These are phyloP conservation scores for Sylvicapra grimmia DNA, from an alignment of 2,113 vertebrate genomes.

Conservation along the genomic window DNA sequence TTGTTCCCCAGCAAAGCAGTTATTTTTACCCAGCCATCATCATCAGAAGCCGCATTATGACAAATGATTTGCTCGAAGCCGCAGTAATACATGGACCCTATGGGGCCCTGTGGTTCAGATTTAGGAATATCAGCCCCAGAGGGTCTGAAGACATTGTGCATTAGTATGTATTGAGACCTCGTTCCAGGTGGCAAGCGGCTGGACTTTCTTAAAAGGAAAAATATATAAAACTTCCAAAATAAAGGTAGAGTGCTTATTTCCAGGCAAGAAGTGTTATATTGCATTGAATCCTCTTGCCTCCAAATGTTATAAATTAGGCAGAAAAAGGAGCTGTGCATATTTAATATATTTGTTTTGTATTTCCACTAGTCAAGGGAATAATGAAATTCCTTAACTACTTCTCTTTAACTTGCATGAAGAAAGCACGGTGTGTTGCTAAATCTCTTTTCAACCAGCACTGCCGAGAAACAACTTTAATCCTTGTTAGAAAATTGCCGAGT, in stretches of 20 bases:
- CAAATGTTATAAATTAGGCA: constrained; percentile 66
- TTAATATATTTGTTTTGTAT: constrained; percentile 85
- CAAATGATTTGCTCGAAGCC: constrained; percentile 70
- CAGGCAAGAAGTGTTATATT: constrained; percentile 69
- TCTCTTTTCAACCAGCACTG: constrained; percentile 82
- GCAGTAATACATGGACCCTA: constrained; percentile 61
- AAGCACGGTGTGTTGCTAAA: constrained; percentile 87
- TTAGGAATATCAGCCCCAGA: constrained; percentile 73
- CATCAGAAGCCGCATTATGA: constrained; percentile 72
- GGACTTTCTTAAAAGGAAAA: constrained; percentile 73
- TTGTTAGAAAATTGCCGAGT: constrained; percentile 89
- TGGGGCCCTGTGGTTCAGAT: constrained; percentile 73
- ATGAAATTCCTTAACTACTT: constrained; percentile 87
- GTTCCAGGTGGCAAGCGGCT: constrained; percentile 84
- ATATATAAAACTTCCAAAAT: constrained; percentile 75
- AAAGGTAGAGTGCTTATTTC: constrained; percentile 74
- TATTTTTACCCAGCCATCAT: constrained; percentile 63
- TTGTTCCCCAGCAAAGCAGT: constrained; percentile 43
- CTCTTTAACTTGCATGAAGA: constrained; percentile 85
- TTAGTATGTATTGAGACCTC: constrained; percentile 80
- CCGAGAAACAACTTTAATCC: constrained; percentile 88
- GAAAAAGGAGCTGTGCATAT: constrained; percentile 74
- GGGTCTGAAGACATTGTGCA: constrained; percentile 76
- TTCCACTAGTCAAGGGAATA: constrained; percentile 75
- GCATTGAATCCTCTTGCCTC: constrained; percentile 71